Evolutionary conservation across 2,113 vertebrate genomes (phyloP).

Genomic region (Eudorcas thomsonii): DNA sequence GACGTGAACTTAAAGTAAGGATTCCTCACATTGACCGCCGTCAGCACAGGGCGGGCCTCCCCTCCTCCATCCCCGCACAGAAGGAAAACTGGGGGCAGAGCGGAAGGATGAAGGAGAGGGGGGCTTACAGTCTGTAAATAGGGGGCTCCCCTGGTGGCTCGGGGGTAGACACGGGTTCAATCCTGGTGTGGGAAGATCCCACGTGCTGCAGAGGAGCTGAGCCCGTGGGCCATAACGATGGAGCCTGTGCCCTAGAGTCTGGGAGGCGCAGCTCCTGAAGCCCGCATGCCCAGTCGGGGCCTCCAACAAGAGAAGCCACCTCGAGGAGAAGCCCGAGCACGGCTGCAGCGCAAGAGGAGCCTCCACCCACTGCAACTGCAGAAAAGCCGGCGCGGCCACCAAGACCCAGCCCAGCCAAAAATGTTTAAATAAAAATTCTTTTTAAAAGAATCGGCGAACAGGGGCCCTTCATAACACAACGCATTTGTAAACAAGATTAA

Average conservation of each 20-base stretch:
- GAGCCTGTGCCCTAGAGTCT: not conserved
- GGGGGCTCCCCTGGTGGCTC: not conserved
- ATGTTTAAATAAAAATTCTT: not conserved
- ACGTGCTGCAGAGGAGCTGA: not conserved
- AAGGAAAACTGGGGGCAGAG: not conserved
- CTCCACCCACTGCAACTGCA: not conserved
- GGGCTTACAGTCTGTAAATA: too few species aligned
- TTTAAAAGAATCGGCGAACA: fast-evolving
- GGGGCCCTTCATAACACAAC: too few species aligned
- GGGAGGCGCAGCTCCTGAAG: not conserved
- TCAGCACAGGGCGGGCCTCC: fast-evolving
- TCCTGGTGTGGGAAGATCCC: not conserved
- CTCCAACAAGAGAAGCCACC: not conserved
- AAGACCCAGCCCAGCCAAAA: not conserved
- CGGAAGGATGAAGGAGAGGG: not conserved
- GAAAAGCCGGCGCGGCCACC: fast-evolving
- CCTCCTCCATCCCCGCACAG: too few species aligned
- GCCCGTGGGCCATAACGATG: fast-evolving
- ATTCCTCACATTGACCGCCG: fast-evolving
- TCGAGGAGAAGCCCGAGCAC: fast-evolving
- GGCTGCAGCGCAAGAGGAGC: fast-evolving
- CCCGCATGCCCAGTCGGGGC: not conserved
- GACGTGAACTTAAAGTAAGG: not conserved
- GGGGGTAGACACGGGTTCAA: not conserved
- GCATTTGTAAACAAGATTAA: not conserved